Evolutionary conservation across 2,113 vertebrate genomes (phyloP).

Genomic region (Sturnira hondurensis): DNA sequence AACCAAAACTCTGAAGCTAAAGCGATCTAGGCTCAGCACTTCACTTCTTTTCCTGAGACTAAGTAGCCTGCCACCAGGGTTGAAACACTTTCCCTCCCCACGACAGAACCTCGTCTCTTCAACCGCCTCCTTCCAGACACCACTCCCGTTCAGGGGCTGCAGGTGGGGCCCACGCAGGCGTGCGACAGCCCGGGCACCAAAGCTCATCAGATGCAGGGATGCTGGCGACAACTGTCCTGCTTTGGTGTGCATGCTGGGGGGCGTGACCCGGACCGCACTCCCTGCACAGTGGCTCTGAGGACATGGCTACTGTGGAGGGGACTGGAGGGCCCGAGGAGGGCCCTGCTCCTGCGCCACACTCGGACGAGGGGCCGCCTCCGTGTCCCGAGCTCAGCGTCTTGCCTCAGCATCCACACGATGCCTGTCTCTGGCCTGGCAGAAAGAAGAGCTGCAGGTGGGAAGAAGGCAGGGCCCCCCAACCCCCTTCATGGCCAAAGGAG

Average conservation of each 20-base stretch:
- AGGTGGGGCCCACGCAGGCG: slow-evolving; percentile 52
- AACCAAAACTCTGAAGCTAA: neutral
- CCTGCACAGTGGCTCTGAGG: slow-evolving; percentile 67
- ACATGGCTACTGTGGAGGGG: slow-evolving; percentile 64
- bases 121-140: slow-evolving; percentile 36
- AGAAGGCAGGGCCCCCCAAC: neutral
- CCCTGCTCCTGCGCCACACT: slow-evolving; percentile 72
- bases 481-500: slow-evolving; percentile 32
- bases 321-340: slow-evolving; percentile 74
- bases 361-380: slow-evolving; percentile 3
- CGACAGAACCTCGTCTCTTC: slow-evolving; percentile 41
- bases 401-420: slow-evolving; percentile 35
- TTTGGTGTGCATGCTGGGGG: slow-evolving; percentile 74
- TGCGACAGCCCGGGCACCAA: slow-evolving; percentile 6
- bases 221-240: slow-evolving; percentile 70
- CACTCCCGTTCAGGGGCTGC: slow-evolving; percentile 46
- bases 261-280: neutral
- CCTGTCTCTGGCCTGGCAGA: slow-evolving; percentile 56
- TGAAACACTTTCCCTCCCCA: slow-evolving; percentile 38
- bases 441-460: neutral
- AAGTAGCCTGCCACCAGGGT: neutral
- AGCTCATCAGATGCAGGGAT: slow-evolving; percentile 62
- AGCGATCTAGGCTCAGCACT: neutral
- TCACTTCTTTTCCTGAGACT: neutral
- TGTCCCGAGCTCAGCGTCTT: slow-evolving; percentile 57